phyloP scores from a whole-genome alignment of 23 tunicate species.

The Trididemnum clinides region DNA sequence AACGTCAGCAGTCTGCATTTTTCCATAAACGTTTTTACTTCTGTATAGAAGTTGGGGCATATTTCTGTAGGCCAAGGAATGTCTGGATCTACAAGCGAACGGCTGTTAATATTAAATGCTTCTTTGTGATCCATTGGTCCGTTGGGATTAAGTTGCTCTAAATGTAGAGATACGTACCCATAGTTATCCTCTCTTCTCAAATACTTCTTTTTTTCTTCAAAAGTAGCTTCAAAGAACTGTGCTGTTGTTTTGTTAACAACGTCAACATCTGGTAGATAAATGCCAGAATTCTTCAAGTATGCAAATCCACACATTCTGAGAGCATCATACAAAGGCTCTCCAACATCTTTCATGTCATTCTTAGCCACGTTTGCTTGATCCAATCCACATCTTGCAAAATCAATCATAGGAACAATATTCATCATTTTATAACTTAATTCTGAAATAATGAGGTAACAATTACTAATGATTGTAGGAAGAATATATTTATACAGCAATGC shows the following conservation, averaged over 20 bases:
- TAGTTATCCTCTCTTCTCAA: neutral
- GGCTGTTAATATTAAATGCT: conserved; percentile 28
- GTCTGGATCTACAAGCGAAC: neutral
- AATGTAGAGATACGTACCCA: conserved; percentile 21
- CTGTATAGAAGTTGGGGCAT: conserved; percentile 20
- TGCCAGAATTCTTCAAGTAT: conserved; percentile 47
- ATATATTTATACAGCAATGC: no score
- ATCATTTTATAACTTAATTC: neutral
- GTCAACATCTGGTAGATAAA: neutral
- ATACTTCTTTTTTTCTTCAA: neutral
- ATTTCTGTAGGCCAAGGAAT: conserved; percentile 42
- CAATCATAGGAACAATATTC: conserved; percentile 44
- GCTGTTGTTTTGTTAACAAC: neutral
- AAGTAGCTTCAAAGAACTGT: neutral
- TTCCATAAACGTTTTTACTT: conserved; percentile 18
- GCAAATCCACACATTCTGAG: conserved; percentile 35
- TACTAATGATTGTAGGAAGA: no score
- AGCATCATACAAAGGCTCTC: conserved; percentile 21
- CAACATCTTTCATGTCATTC: neutral
- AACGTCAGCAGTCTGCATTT: conserved; percentile 31
- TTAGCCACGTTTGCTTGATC: neutral
- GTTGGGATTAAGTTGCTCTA: conserved; percentile 33
- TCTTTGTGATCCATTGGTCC: conserved; percentile 46
- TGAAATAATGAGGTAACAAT: no score
- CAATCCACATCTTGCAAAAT: conserved; percentile 7